Conservation (phyloP, 2,797 vertebrate genomes). For the Decapterus maruadsi region DNA sequence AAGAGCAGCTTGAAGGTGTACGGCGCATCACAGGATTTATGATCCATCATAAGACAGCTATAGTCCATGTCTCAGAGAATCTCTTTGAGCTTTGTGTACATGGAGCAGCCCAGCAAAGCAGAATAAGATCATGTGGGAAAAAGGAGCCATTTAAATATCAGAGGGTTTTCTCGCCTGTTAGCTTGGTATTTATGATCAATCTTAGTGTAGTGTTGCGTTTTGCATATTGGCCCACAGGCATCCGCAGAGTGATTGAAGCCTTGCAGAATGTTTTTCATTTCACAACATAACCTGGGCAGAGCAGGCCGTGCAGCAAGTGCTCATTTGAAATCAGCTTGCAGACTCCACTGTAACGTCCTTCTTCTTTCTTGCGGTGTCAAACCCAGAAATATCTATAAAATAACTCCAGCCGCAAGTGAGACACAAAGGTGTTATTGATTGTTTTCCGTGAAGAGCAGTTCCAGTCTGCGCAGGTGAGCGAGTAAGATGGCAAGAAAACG, state of each 20-base stretch:
- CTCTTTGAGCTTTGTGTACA: conserved; percentile 48
- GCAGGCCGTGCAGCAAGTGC: conserved; percentile 38
- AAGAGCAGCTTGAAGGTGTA: conserved; percentile 45
- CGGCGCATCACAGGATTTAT: conserved; percentile 68
- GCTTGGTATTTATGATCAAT: conserved; percentile 44
- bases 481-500: conserved; percentile 61
- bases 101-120: conserved; percentile 40
- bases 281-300: conserved; percentile 44
- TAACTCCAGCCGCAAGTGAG: conserved; percentile 32
- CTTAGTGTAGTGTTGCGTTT: conserved; percentile 47
- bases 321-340: conserved; percentile 39
- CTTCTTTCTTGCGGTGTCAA: conserved; percentile 12
- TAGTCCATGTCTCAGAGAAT: conserved; percentile 42
- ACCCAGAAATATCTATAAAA: conserved; percentile 30
- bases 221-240: conserved; percentile 41
- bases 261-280: conserved; percentile 52
- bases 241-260: conserved; percentile 40
- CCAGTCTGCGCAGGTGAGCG: conserved; percentile 32
- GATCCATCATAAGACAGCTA: conserved; percentile 56
- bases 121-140: conserved; percentile 27
- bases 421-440: conserved; percentile 58
- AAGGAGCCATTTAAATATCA: conserved; percentile 29
- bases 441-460: conserved; percentile 42
- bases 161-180: conserved; percentile 39
- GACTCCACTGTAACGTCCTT: conserved; percentile 20